Evolutionary conservation across 2,113 vertebrate species (phyloP), one percentile per base, ranked within the genome.

Genomic region (Ochotona princeps): DNA sequence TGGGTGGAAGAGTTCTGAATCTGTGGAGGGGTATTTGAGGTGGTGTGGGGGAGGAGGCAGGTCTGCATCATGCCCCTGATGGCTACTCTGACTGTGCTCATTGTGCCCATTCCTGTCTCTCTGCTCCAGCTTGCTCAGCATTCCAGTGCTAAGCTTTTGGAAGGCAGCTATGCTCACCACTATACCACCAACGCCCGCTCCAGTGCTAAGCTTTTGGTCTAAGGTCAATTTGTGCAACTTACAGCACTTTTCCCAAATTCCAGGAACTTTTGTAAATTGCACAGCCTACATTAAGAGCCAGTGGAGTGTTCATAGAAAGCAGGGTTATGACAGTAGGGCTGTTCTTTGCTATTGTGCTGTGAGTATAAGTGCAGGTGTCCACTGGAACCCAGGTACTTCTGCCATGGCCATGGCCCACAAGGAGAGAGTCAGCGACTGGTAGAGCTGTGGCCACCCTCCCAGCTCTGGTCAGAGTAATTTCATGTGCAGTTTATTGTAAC

Each of bases 81-180:
- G 54, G 54, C 14, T 14, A 17, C 54, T 18, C 54, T 57, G 54
- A 18, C 14, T 57, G 54, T 14, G 14, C 4, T 20, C 54, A 57
- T 18, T 7, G 17, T 57, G 54, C 38, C n/a, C 2, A 26, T 44
- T 67, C 23, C 18, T 83, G 49, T 60, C n/a, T 14, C 70, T 49
- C 28, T 38, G 35, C 65, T 76, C 61, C 57, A 67, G 49, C 49
- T 83, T 61, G 30, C 61, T 69, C 35, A 0, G 12, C 14, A 44
- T 32, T 57, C 38, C 67, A 74, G 15, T 12, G 17, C 60, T 38
- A n/a, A n/a, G n/a, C n/a, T n/a, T 81, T 97, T 95, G 97, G 97
- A 98, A 98, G 98, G 98, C 98, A 98, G 98, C 98, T 98, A 98
- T 98, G 98, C 97, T 98, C 96, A 98, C 98, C 97, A 97, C 97